These are phyloP conservation scores for Carollia perspicillata DNA, from an alignment of 2,113 vertebrate genomes.

Conservation along the genomic window DNA sequence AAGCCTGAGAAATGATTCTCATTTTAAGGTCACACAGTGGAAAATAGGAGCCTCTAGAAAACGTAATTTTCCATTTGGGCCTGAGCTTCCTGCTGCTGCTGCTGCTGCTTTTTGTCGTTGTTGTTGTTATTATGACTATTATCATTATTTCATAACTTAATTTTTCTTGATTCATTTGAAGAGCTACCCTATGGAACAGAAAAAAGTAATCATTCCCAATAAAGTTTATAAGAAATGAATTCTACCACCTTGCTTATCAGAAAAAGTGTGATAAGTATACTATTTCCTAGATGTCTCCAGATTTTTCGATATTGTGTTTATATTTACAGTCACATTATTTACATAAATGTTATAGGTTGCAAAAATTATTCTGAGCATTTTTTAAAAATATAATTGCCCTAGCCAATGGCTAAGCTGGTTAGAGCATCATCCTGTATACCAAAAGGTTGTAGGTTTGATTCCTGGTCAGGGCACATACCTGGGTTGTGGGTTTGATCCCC, in stretches of 20 bases:
- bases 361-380: constrained; percentile 13
- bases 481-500: no score
- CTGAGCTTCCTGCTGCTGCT: constrained; percentile 54
- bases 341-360: neutral
- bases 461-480: no score
- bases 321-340: neutral
- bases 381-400: neutral
- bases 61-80: constrained; percentile 56
- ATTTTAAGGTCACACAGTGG: constrained; percentile 64
- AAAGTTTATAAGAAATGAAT: neutral
- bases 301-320: neutral
- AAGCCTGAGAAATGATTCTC: constrained; percentile 61
- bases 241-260: neutral
- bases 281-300: neutral
- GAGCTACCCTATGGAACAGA: neutral
- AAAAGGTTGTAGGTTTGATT: no score
- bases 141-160: constrained; percentile 17
- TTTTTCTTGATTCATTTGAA: constrained; percentile 37
- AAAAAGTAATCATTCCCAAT: neutral
- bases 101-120: neutral
- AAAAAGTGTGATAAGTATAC: neutral
- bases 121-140: neutral
- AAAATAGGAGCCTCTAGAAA: constrained; percentile 57
- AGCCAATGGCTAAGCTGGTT: no score
- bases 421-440: no score